These are phyloP conservation scores for Calidris pygmaea DNA, from an alignment of 2,113 vertebrate species.

Conservation along the genomic window DNA sequence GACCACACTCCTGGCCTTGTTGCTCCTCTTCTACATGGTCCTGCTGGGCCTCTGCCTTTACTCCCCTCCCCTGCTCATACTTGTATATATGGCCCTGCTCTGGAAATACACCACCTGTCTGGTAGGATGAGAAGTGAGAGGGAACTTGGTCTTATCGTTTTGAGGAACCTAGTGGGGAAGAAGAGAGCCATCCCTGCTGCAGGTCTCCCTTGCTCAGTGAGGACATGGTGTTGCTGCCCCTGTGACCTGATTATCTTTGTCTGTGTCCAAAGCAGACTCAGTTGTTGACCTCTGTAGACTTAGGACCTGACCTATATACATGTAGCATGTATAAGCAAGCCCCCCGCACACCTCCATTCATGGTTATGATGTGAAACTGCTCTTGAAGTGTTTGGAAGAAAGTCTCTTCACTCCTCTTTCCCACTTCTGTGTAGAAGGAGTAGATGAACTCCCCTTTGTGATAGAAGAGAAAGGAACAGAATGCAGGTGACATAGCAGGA, in stretches of 20 bases:
- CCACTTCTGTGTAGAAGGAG: background rate
- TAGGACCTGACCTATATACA: background rate
- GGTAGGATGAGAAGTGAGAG: background rate
- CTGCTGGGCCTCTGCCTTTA: background rate
- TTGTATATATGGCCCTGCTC: background rate
- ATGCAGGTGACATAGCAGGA: background rate
- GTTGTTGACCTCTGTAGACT: background rate
- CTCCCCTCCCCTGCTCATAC: background rate
- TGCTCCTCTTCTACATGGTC: background rate
- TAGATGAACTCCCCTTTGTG: background rate
- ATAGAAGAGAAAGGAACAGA: background rate
- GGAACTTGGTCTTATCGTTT: rapidly evolving
- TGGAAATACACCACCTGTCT: background rate
- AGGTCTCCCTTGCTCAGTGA: background rate
- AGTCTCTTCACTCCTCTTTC: background rate
- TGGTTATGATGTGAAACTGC: background rate
- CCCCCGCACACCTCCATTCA: background rate
- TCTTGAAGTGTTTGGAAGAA: background rate
- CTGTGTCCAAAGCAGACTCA: background rate
- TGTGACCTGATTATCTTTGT: background rate
- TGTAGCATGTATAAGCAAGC: background rate
- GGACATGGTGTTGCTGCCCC: background rate
- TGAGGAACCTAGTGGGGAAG: background rate
- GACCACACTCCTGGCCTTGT: background rate
- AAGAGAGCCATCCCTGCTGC: background rate